Evolutionary conservation across 2,797 vertebrate genomes (phyloP).

Genomic region (Tarsius wallacei): DNA sequence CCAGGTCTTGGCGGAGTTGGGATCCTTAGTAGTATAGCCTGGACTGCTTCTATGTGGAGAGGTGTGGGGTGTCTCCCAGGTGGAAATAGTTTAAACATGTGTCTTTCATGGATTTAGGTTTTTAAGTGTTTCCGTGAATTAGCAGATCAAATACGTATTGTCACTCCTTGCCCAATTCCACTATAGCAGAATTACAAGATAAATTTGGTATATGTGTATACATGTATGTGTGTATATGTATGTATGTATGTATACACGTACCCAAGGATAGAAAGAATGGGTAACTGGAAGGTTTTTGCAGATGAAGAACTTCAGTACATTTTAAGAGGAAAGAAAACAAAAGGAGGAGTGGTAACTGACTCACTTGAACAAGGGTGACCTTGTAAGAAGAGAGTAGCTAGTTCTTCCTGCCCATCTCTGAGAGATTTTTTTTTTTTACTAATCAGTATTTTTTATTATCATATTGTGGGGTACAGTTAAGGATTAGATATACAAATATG

Average conservation of each 20-base stretch:
- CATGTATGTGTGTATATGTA: not conserved
- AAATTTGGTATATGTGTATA: not conserved
- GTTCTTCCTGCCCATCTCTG: not conserved
- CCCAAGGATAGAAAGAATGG: not conserved
- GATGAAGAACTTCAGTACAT: not conserved
- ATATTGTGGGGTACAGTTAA: no score
- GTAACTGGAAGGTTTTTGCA: not conserved
- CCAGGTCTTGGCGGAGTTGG: not conserved
- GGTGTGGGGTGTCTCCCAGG: not conserved
- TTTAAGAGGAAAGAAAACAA: not conserved
- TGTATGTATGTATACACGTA: not conserved
- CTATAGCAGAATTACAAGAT: not conserved
- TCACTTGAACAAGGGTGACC: not conserved
- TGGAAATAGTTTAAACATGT: not conserved
- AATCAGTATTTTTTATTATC: no score
- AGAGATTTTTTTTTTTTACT: no score
- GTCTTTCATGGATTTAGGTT: not conserved
- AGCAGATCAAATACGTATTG: not conserved
- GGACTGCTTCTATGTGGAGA: not conserved
- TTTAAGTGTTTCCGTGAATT: not conserved
- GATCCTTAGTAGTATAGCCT: not conserved
- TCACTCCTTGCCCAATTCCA: not conserved
- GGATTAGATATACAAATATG: no score
- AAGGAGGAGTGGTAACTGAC: not conserved
- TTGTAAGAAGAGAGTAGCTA: not conserved